A percentile compares a stretch with the other conserved stretches of the same genome.
phyloP scores from a whole-genome alignment of 2,113 vertebrate species.

The Dasypus novemcinctus region DNA sequence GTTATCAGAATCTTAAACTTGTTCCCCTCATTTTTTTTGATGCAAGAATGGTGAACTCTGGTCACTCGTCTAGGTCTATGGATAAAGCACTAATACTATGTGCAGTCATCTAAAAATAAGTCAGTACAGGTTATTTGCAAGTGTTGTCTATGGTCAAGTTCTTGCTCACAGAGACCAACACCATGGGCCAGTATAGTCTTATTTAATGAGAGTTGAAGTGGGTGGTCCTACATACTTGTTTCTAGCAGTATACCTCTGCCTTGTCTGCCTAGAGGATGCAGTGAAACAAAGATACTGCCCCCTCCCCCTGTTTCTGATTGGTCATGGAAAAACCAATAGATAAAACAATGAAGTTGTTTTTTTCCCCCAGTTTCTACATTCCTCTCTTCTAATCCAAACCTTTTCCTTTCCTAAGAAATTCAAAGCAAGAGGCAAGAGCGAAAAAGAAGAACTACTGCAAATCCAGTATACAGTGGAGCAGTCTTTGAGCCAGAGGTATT shows the following conservation, averaged over 20 bases:
- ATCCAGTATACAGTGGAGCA: slow-evolving; percentile 97
- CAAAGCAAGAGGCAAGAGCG: slow-evolving; percentile 98
- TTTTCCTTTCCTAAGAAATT: slow-evolving; percentile 90
- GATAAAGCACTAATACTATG: background rate
- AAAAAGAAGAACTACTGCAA: slow-evolving; percentile 98
- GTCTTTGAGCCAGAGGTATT: slow-evolving; percentile 98
- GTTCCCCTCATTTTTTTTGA: too few species aligned
- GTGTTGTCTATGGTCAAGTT: background rate
- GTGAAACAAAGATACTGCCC: background rate
- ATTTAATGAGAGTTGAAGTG: background rate
- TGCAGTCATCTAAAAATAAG: background rate
- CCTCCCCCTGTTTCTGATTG: background rate
- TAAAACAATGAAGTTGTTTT: slow-evolving; percentile 7
- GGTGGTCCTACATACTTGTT: background rate
- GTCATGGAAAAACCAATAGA: slow-evolving; percentile 35
- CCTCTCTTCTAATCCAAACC: slow-evolving; percentile 68
- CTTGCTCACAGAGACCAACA: background rate
- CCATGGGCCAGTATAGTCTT: background rate
- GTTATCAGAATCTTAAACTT: background rate
- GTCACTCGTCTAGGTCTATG: background rate
- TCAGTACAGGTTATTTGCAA: background rate
- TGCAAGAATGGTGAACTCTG: background rate
- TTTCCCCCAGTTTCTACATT: slow-evolving; percentile 10
- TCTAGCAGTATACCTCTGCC: background rate
- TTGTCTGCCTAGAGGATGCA: background rate